Percentiles rank a stretch among this genome's conserved stretches.
These are phyloP conservation scores for Eupithecia centaureata DNA, from an alignment of 2,888 invertebrate species.

Conservation along the genomic window DNA sequence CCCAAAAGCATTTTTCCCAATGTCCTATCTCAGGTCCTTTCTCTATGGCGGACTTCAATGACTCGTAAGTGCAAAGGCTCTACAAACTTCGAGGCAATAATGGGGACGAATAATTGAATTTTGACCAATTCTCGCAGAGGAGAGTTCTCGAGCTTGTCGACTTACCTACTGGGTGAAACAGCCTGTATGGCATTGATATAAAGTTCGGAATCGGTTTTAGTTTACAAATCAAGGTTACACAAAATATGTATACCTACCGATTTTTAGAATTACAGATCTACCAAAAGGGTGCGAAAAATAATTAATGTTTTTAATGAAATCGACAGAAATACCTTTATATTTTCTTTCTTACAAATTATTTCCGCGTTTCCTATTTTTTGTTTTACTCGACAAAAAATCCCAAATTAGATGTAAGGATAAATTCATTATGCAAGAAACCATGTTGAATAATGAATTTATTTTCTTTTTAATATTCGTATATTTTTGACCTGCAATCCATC, in stretches of 20 bases:
- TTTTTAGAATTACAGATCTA: too few relatives aligned
- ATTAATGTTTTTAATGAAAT: background rate
- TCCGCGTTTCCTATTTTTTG: background rate
- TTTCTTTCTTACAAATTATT: background rate
- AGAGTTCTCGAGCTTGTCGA: slow-evolving; percentile 1
- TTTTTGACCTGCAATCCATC: slow-evolving; percentile 60
- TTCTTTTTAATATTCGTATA: slow-evolving; percentile 48
- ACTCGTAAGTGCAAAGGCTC: slow-evolving; percentile 57
- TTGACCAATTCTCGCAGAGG: slow-evolving; percentile 62
- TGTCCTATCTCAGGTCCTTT: background rate
- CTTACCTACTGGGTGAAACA: background rate
- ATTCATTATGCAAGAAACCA: background rate
- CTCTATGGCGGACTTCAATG: slow-evolving; percentile 47
- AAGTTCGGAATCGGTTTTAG: background rate
- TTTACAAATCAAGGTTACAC: background rate
- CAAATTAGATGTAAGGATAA: slow-evolving; percentile 2
- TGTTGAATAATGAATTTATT: slow-evolving; percentile 35
- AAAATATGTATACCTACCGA: too few relatives aligned
- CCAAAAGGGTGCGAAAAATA: background rate
- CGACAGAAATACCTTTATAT: background rate
- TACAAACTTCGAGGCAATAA: slow-evolving; percentile 69
- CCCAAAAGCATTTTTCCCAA: background rate
- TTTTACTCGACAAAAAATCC: background rate
- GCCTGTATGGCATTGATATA: background rate
- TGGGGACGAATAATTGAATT: slow-evolving; percentile 72